A percentile compares a stretch with the other conserved stretches of the same genome.
Conservation (phyloP, 2,888 invertebrate species). For the Polydrusus cervinus region DNA sequence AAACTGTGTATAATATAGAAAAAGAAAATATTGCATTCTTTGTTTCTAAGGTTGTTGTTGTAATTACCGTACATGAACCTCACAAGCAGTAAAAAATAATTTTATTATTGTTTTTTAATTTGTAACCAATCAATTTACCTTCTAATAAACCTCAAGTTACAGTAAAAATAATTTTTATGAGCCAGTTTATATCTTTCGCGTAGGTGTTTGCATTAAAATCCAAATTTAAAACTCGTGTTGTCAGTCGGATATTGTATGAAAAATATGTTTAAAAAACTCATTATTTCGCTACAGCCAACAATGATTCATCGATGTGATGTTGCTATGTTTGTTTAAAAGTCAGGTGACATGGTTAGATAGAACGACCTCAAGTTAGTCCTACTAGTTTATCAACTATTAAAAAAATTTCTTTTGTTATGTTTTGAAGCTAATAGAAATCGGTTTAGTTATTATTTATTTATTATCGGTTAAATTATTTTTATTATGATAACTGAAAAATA, state of each 20-base stretch:
- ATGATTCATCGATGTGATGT: constrained; percentile 2
- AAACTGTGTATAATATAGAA: too few relatives aligned
- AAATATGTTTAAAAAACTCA: not conserved
- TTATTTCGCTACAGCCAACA: not conserved
- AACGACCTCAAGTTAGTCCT: too few relatives aligned
- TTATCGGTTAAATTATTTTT: too few relatives aligned
- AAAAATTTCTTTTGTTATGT: too few relatives aligned
- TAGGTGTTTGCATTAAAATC: constrained; percentile 8
- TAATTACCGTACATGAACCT: too few relatives aligned
- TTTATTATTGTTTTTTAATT: constrained; percentile 4
- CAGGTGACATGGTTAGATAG: not conserved
- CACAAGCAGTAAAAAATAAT: not conserved
- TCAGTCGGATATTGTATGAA: not conserved
- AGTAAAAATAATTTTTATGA: constrained; percentile 13
- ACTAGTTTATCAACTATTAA: too few relatives aligned
- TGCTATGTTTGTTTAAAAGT: not conserved
- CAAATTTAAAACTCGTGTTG: constrained; percentile 18
- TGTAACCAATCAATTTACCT: not conserved
- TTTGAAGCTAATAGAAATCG: too few relatives aligned
- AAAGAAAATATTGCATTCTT: not conserved
- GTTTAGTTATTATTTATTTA: too few relatives aligned
- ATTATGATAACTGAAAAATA: too few relatives aligned
- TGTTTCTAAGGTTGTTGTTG: not conserved
- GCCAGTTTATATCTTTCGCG: not conserved
- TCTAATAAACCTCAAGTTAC: not conserved